These are phyloP conservation scores for Myotis planiceps DNA, from an alignment of 2,797 vertebrate species.

Conservation along the genomic window DNA sequence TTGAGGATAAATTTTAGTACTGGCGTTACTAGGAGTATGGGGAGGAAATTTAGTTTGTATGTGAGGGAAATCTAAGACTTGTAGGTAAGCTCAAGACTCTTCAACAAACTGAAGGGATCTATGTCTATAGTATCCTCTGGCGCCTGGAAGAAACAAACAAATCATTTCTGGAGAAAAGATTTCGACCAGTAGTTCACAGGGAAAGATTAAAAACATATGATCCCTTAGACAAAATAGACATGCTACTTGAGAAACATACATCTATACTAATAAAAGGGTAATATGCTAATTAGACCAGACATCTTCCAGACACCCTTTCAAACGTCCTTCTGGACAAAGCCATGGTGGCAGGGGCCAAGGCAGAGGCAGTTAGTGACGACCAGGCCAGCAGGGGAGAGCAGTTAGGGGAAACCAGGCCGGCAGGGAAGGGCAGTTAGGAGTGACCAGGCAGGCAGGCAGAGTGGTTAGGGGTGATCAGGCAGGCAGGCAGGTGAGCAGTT, in stretches of 20 bases:
- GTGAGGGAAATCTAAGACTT: not conserved
- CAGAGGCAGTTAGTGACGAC: too few relatives aligned
- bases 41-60: not conserved
- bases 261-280: too few relatives aligned
- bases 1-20: not conserved
- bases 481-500: too few relatives aligned
- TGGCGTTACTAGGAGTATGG: not conserved
- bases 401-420: too few relatives aligned
- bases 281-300: too few relatives aligned
- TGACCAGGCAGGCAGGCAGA: too few relatives aligned
- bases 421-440: too few relatives aligned
- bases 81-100: not conserved
- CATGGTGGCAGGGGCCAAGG: too few relatives aligned
- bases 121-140: not conserved
- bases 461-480: too few relatives aligned
- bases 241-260: not conserved
- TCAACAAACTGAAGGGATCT: not conserved
- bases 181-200: not conserved
- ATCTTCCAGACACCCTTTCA: too few relatives aligned
- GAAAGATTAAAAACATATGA: not conserved
- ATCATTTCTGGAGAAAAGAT: not conserved
- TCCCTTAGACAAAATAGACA: not conserved
- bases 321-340: too few relatives aligned
- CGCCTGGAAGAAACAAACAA: not conserved
- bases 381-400: too few relatives aligned